Evolutionary conservation across 2,888 invertebrate species (phyloP).

Genomic region (Eupithecia subumbrata): DNA sequence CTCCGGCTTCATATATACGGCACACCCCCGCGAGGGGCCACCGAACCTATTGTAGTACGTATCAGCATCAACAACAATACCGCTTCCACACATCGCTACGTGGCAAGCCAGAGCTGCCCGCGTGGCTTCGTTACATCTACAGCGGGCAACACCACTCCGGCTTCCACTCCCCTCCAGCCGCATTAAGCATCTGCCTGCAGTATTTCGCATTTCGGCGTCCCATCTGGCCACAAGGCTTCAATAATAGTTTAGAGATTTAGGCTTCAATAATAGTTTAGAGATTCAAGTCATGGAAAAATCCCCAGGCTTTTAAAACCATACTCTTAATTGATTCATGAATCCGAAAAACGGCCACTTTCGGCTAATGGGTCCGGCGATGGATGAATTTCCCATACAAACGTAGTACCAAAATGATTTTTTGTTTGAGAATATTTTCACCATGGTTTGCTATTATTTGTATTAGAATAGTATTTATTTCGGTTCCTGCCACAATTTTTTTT

Average conservation of each 20-base stretch:
- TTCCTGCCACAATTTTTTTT: too few species aligned
- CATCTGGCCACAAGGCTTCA: not conserved
- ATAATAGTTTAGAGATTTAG: too few species aligned
- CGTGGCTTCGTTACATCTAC: constrained; percentile 93
- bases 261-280: not conserved
- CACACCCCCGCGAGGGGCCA: constrained; percentile 87
- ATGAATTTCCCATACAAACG: too few species aligned
- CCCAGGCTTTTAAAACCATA: not conserved
- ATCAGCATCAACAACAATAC: constrained; percentile 45
- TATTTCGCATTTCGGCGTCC: not conserved
- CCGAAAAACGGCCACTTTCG: too few species aligned
- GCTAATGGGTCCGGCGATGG: too few species aligned
- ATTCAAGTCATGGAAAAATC: not conserved
- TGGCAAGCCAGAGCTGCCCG: constrained; percentile 92
- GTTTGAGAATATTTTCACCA: too few species aligned
- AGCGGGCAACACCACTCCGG: constrained; percentile 91
- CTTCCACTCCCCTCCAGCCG: constrained; percentile 64
- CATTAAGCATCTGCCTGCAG: not conserved
- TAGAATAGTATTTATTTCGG: too few species aligned
- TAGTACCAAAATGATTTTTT: too few species aligned
- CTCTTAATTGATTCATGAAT: not conserved
- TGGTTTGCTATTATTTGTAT: too few species aligned
- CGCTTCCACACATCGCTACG: constrained; percentile 79
- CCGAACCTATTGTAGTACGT: constrained; percentile 66
- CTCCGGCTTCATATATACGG: constrained; percentile 93